Conservation (phyloP, 2,888 invertebrate genomes). For the Aspidiotus destructor region DNA sequence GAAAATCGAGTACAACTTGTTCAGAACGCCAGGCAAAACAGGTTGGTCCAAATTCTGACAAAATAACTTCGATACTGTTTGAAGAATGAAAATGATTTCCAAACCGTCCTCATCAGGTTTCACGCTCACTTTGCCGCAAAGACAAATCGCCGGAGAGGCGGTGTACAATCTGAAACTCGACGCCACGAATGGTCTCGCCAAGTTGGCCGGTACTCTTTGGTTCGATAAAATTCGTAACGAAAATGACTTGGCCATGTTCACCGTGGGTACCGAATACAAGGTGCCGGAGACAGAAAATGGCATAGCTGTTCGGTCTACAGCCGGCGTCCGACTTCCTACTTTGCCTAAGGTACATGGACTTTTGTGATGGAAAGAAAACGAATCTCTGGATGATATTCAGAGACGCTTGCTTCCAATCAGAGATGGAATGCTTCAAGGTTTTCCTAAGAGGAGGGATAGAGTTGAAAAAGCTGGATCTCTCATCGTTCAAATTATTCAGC, state of each 20-base stretch:
- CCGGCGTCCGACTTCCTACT: slow-evolving; percentile 18
- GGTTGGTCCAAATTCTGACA: slow-evolving; percentile 6
- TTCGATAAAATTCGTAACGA: slow-evolving; percentile 26
- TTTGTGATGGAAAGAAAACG: neutral
- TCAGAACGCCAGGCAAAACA: slow-evolving; percentile 18
- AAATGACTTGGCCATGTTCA: slow-evolving; percentile 5
- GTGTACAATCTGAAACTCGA: slow-evolving; percentile 7
- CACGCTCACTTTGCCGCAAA: slow-evolving; percentile 21
- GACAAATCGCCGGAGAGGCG: slow-evolving; percentile 24
- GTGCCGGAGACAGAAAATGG: slow-evolving; percentile 16
- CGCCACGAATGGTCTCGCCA: neutral
- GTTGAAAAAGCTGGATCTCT: no score
- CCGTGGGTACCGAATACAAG: slow-evolving; percentile 9
- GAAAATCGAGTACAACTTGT: slow-evolving; percentile 20
- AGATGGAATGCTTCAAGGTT: neutral
- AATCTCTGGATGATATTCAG: neutral
- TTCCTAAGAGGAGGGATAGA: no score
- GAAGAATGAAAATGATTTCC: neutral
- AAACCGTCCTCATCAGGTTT: slow-evolving; percentile 1
- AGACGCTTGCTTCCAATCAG: neutral
- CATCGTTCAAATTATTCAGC: no score
- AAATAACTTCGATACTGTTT: neutral
- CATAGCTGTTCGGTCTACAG: neutral
- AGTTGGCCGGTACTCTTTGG: slow-evolving; percentile 13
- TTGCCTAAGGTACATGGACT: slow-evolving; percentile 23